Evolutionary conservation across 2,113 vertebrate species (phyloP).

Genomic region (Ahaetulla prasina): DNA sequence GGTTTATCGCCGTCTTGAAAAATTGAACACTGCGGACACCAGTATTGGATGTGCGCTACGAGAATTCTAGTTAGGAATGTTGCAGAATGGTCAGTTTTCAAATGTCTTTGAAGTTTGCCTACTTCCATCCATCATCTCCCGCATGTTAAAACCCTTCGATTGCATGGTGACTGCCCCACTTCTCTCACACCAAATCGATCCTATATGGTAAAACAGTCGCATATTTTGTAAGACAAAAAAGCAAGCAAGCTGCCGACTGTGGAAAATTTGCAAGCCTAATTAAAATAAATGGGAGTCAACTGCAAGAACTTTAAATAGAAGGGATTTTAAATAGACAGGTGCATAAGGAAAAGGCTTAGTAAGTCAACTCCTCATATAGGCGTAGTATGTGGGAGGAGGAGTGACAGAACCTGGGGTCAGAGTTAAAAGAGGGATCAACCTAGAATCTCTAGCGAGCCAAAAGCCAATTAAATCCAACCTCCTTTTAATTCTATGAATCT

Average conservation of each 20-base stretch:
- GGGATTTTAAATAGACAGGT: background rate
- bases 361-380: background rate
- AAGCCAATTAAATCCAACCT: background rate
- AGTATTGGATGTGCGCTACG: background rate
- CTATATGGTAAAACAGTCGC: background rate
- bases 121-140: background rate
- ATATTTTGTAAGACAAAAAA: background rate
- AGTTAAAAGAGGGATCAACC: background rate
- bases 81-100: background rate
- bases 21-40: background rate
- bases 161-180: background rate
- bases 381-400: background rate
- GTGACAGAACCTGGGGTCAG: no score
- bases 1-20: background rate
- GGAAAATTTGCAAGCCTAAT: background rate
- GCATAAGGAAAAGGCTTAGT: background rate
- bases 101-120: background rate
- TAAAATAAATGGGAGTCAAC: background rate
- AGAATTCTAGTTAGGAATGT: background rate
- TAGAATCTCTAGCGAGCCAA: no score
- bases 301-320: background rate
- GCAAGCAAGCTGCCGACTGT: background rate
- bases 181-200: background rate
- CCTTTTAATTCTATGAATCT: background rate
- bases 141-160: background rate